Evolutionary conservation across 2,113 vertebrate genomes (phyloP).

Genomic region (Trachemys scripta): DNA sequence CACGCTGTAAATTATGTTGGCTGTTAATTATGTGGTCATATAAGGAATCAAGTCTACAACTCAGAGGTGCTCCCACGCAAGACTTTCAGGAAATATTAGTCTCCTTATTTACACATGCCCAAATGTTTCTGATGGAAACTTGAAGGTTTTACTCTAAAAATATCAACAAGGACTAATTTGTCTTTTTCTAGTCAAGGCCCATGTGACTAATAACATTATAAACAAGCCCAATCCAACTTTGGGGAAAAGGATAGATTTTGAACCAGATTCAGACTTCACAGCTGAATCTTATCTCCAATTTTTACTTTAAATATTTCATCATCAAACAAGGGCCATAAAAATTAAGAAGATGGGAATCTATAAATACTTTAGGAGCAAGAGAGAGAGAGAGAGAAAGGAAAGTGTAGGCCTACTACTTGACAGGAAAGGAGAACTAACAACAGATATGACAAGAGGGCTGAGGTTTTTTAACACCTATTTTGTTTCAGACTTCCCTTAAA

Average conservation of each 20-base stretch:
- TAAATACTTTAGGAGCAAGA: too few relatives aligned
- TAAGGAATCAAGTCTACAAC: constrained; percentile 14
- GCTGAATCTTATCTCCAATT: not conserved
- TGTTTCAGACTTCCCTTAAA: too few relatives aligned
- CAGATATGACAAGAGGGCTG: too few relatives aligned
- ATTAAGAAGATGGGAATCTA: too few relatives aligned
- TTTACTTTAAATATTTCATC: not conserved
- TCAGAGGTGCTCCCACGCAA: constrained; percentile 12
- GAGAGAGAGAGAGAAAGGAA: too few relatives aligned
- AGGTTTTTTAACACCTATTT: too few relatives aligned
- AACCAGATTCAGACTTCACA: not conserved
- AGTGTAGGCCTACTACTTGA: too few relatives aligned
- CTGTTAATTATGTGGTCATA: not conserved
- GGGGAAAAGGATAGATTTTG: not conserved
- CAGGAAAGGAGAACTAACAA: too few relatives aligned
- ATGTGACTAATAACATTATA: not conserved
- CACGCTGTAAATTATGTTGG: not conserved
- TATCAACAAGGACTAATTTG: not conserved
- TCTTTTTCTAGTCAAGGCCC: not conserved
- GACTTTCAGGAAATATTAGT: not conserved
- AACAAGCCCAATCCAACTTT: not conserved
- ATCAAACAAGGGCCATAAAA: too few relatives aligned
- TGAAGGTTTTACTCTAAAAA: constrained; percentile 13
- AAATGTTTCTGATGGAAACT: constrained; percentile 23
- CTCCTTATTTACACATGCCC: constrained; percentile 26